Evolutionary conservation across 2,888 invertebrate genomes (phyloP).

Genomic region (Xestia sexstrigata): DNA sequence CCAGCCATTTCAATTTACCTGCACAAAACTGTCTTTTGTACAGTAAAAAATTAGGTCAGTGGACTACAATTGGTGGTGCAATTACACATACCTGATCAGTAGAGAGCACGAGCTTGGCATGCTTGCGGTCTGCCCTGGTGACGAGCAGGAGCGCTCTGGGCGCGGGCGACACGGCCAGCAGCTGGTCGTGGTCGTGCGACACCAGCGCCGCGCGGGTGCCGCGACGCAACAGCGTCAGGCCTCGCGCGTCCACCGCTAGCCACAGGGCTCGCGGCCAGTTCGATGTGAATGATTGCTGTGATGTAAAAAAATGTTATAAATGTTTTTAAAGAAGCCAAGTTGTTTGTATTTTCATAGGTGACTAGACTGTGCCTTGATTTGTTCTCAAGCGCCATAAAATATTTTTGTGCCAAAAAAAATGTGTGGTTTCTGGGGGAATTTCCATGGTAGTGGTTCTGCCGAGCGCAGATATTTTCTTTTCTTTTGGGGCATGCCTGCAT

Average conservation of each 20-base stretch:
- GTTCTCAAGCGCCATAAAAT: neutral
- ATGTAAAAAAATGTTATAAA: neutral
- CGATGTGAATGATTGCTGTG: slow-evolving; percentile 98
- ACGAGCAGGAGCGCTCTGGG: slow-evolving; percentile 98
- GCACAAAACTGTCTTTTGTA: neutral
- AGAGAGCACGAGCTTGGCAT: slow-evolving; percentile 98
- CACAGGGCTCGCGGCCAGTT: slow-evolving; percentile 98
- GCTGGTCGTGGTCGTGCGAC: slow-evolving; percentile 97
- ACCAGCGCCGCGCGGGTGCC: slow-evolving; percentile 96
- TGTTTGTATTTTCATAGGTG: too few species aligned
- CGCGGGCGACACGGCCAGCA: slow-evolving; percentile 97
- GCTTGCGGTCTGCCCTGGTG: slow-evolving; percentile 97
- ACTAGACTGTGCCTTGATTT: too few species aligned
- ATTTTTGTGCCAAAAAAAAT: neutral
- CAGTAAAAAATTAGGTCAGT: neutral
- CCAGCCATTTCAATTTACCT: too few species aligned
- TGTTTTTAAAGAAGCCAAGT: neutral
- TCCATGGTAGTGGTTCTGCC: neutral
- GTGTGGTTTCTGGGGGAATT: too few species aligned
- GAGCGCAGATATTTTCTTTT: neutral
- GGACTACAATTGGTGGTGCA: too few species aligned
- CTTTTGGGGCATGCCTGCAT: neutral
- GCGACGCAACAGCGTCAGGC: slow-evolving; percentile 97
- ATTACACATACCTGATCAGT: slow-evolving; percentile 97
- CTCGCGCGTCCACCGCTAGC: slow-evolving; percentile 98